Percentiles rank a stretch among this genome's conserved stretches.
These are phyloP conservation scores for Brachyhypopomus gauderio DNA, from an alignment of 2,113 vertebrate species.

Conservation along the genomic window DNA sequence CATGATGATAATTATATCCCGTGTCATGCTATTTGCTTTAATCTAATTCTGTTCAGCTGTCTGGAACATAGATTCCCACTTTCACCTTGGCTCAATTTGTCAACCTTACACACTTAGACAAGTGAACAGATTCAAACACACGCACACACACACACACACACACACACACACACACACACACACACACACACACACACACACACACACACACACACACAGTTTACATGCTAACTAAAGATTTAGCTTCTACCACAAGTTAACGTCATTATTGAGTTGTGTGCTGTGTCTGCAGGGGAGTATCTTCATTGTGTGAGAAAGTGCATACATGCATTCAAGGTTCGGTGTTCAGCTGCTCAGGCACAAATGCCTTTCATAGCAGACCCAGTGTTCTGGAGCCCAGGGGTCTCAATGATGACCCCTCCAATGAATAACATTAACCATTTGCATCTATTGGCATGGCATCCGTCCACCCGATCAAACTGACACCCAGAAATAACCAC, in stretches of 20 bases:
- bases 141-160: conserved; percentile 15
- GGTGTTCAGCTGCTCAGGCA: conserved; percentile 43
- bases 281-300: not conserved
- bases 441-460: conserved; percentile 63
- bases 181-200: conserved; percentile 20
- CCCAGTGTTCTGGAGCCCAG: conserved; percentile 41
- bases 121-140: not conserved
- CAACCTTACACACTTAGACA: conserved; percentile 17
- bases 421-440: conserved; percentile 67
- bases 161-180: conserved; percentile 8
- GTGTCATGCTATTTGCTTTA: conserved; percentile 46
- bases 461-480: conserved; percentile 58
- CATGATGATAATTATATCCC: conserved; percentile 57
- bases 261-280: conserved; percentile 35
- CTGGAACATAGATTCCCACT: conserved; percentile 48
- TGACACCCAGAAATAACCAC: conserved; percentile 69
- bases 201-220: not conserved
- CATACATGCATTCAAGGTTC: conserved; percentile 33
- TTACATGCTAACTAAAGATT: conserved; percentile 4
- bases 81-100: conserved; percentile 44
- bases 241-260: conserved; percentile 12
- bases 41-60: conserved; percentile 56
- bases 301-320: conserved; percentile 2
- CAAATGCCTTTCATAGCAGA: conserved; percentile 56
- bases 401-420: conserved; percentile 53